Percentiles rank a stretch among this genome's conserved stretches.
phyloP scores from a whole-genome alignment of 35 echinoderm and acorn worm species.

The Strongylocentrotus purpuratus region DNA sequence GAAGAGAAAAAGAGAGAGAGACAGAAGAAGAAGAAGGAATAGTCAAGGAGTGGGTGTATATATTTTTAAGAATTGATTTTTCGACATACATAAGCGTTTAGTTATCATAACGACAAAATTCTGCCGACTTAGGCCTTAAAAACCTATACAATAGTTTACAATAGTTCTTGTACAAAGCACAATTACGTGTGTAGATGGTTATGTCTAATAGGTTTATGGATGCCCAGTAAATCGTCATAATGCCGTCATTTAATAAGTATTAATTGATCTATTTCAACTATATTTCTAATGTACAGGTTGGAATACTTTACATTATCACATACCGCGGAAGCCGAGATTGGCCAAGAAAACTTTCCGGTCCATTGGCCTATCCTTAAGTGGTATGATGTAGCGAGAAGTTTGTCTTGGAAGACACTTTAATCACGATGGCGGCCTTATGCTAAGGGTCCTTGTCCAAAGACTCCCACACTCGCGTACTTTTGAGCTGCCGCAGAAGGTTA shows the following conservation, averaged over 20 bases:
- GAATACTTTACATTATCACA: neutral
- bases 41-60: no score
- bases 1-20: no score
- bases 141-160: no score
- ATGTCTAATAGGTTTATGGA: neutral
- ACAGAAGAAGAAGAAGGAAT: no score
- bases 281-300: neutral
- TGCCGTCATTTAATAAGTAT: neutral
- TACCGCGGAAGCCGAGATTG: neutral
- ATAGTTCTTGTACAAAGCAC: neutral
- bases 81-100: no score
- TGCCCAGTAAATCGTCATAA: neutral
- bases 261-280: neutral
- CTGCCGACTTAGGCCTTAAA: no score
- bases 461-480: neutral
- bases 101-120: no score
- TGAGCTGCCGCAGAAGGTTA: neutral
- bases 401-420: slow-evolving; percentile 1
- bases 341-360: neutral
- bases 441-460: neutral
- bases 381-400: neutral
- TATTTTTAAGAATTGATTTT: no score
- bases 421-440: neutral
- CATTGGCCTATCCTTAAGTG: neutral
- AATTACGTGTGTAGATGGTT: neutral